Evolutionary conservation across 1,140 invertebrate species (phyloP).

Genomic region (Drosophila nigromelanica): DNA sequence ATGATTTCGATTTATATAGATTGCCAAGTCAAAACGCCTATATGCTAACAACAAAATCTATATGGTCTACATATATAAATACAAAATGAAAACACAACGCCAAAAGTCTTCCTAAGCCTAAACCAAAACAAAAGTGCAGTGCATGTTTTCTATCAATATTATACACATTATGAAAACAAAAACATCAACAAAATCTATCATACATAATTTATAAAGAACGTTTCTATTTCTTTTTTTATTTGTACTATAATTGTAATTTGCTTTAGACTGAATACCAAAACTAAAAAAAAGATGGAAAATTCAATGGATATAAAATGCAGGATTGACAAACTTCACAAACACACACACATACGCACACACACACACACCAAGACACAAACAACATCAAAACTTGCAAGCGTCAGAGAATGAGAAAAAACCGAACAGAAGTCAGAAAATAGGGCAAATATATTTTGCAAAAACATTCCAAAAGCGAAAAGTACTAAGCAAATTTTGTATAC

Average conservation of each 20-base stretch:
- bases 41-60: constrained; percentile 38
- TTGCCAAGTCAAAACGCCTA: constrained; percentile 40
- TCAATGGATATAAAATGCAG: constrained; percentile 30
- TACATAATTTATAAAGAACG: constrained; percentile 3
- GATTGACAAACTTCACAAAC: constrained; percentile 36
- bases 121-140: constrained; percentile 43
- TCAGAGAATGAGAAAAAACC: not conserved
- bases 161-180: not conserved
- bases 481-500: constrained; percentile 15
- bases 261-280: constrained; percentile 67
- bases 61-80: constrained; percentile 51
- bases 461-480: constrained; percentile 61
- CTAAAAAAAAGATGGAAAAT: constrained; percentile 24
- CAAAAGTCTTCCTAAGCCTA: constrained; percentile 80
- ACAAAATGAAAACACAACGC: constrained; percentile 73
- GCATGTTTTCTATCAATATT: constrained; percentile 40
- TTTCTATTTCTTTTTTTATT: constrained; percentile 30
- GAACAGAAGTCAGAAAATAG: not conserved
- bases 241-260: constrained; percentile 51
- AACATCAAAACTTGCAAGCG: constrained; percentile 28
- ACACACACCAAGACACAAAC: constrained; percentile 18
- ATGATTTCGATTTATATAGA: constrained; percentile 38
- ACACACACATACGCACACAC: constrained; percentile 20
- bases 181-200: constrained; percentile 13
- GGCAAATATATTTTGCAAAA: constrained; percentile 38